These are phyloP conservation scores for Volucella zonaria DNA, from an alignment of 2,888 invertebrate genomes.

Conservation along the genomic window DNA sequence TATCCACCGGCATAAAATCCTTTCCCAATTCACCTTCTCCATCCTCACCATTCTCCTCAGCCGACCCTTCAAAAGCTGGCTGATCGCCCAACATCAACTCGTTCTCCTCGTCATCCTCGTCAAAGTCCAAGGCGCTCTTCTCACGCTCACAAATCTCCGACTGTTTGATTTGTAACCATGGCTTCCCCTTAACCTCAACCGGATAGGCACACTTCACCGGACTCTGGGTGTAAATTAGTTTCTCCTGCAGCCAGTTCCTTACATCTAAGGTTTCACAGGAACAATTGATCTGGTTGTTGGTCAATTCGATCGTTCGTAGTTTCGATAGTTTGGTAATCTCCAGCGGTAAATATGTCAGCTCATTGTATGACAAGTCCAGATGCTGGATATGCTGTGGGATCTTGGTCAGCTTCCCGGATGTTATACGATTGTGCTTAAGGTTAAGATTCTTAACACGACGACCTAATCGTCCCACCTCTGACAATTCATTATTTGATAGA, in stretches of 20 bases:
- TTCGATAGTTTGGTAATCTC: constrained; percentile 83
- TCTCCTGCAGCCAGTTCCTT: constrained; percentile 85
- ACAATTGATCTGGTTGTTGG: constrained; percentile 88
- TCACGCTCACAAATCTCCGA: constrained; percentile 84
- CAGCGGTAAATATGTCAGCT: constrained; percentile 85
- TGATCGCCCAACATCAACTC: constrained; percentile 87
- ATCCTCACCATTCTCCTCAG: constrained; percentile 76
- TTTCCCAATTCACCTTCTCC: constrained; percentile 80
- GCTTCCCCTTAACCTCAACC: constrained; percentile 83
- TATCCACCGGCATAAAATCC: constrained; percentile 78
- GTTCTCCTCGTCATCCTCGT: constrained; percentile 80
- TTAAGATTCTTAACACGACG: constrained; percentile 85
- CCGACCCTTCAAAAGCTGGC: constrained; percentile 82
- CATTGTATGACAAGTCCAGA: constrained; percentile 86
- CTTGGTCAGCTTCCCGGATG: constrained; percentile 83
- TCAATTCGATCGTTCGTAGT: constrained; percentile 86
- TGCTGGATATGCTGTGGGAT: constrained; percentile 85
- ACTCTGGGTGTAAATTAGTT: constrained; percentile 84
- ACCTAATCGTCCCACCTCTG: constrained; percentile 85
- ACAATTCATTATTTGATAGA: constrained; percentile 86
- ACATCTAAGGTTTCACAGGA: constrained; percentile 87
- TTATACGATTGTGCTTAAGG: constrained; percentile 86
- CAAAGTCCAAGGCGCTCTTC: constrained; percentile 66
- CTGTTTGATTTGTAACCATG: constrained; percentile 85
- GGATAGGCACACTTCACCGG: constrained; percentile 85